These are phyloP conservation scores for Mactra quadrangularis DNA, from an alignment of 1,140 invertebrate species.

Conservation along the genomic window DNA sequence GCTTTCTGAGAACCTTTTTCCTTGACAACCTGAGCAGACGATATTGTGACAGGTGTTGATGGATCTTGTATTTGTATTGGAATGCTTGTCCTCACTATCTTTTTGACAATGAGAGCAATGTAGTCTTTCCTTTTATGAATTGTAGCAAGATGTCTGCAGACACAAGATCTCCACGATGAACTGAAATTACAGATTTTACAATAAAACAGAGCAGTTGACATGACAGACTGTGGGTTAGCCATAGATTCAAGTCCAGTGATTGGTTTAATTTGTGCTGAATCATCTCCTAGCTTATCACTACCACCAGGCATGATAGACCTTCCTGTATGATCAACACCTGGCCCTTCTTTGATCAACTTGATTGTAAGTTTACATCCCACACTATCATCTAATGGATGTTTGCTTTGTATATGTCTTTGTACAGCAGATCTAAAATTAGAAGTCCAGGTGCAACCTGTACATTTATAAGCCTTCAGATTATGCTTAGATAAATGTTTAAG, in stretches of 20 bases:
- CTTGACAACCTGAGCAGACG: neutral
- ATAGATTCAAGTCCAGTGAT: conserved; percentile 49
- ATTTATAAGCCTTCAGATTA: conserved; percentile 76
- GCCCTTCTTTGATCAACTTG: conserved; percentile 64
- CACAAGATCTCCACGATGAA: conserved; percentile 67
- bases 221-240: conserved; percentile 54
- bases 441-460: conserved; percentile 71
- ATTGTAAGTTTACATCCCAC: conserved; percentile 67
- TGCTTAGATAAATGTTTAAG: conserved; percentile 75
- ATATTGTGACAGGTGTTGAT: neutral
- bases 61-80: neutral
- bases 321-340: conserved; percentile 43
- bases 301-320: conserved; percentile 42
- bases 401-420: conserved; percentile 73
- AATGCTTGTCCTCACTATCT: conserved; percentile 47
- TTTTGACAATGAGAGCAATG: conserved; percentile 37
- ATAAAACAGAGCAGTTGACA: conserved; percentile 61
- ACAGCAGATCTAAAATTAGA: conserved; percentile 75
- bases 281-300: neutral
- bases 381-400: conserved; percentile 69
- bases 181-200: conserved; percentile 77
- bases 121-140: conserved; percentile 67
- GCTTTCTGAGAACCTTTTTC: conserved; percentile 9
- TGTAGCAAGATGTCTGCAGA: conserved; percentile 70
- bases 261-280: neutral